A percentile compares a stretch with the other conserved stretches of the same genome.
Conservation (phyloP, 2,113 vertebrate species). For the Mobula hypostoma region DNA sequence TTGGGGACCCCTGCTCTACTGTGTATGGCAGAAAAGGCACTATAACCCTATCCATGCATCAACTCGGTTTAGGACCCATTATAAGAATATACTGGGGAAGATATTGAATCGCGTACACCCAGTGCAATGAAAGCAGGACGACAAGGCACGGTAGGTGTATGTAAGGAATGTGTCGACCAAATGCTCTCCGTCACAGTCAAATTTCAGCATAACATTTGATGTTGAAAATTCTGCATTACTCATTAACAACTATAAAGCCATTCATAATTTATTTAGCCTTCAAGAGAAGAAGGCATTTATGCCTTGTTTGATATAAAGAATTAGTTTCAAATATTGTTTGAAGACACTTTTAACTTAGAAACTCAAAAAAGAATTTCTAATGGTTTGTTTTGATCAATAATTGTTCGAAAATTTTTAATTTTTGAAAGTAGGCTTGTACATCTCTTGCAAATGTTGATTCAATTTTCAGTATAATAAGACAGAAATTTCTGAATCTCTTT, state of each 20-base stretch:
- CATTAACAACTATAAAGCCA: conserved; percentile 38
- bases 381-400: conserved; percentile 44
- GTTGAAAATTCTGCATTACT: background rate
- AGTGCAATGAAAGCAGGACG: no score
- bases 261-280: background rate
- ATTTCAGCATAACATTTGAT: background rate
- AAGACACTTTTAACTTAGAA: conserved; percentile 46
- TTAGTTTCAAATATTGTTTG: conserved; percentile 49
- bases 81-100: no score
- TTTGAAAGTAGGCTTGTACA: conserved; percentile 29
- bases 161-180: no score
- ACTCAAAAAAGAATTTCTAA: conserved; percentile 43
- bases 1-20: no score
- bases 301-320: conserved; percentile 52
- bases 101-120: no score
- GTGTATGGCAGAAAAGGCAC: no score
- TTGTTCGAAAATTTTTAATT: conserved; percentile 47
- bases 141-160: no score
- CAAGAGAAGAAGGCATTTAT: conserved; percentile 51
- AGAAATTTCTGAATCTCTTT: background rate
- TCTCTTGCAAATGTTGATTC: background rate
- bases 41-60: no score
- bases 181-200: background rate
- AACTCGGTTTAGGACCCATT: no score
- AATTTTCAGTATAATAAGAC: background rate